Evolutionary conservation across 1,140 invertebrate species (phyloP), one percentile per base, ranked within the genome.

Genomic region (Drosophila baimaii): DNA sequence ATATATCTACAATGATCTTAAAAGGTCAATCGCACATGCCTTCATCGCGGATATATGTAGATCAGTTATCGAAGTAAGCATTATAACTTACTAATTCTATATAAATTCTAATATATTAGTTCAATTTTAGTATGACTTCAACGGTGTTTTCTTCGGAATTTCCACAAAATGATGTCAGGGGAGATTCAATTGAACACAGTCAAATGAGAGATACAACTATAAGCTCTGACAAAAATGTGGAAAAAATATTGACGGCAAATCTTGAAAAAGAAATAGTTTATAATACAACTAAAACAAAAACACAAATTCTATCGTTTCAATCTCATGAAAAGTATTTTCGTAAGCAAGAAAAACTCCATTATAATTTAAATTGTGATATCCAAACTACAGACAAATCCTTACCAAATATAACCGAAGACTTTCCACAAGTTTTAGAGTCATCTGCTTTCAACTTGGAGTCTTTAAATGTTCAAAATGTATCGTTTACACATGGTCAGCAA

Each of bases 401-500:
- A 43, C 23, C 29, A 47, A 25, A 29, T 15, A 49, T 46, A 27
- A 23, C 17, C 15, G 31, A 37, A 23, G 27, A 35, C 12, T 68
- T 31, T 12, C 12, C 41, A 0, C 25, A 41, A 10, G 31, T 17
- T 25, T 65, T 61, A 33, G 33, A 39, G 33, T 23, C 43, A 3
- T 15, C 25, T 3, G 49, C n/a, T 41, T 51, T 39, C 1, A 19
- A 49, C 41, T 39, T 65, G 8, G 25, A 70, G 15, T 31, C 64
- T n/a, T n/a, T 12, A 37, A 84, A 80, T 47, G 73, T 76, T 19
- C 81, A 78, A 73, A 85, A 88, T 77, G 57, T 85, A 23, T 72
- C 77, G 19, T 70, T 64, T 43, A 37, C 76, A 25, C 77, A 82
- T 68, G 79, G 63, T 52, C 76, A 83, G 29, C 74, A 93, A 68